Conservation (phyloP, 2,888 invertebrate genomes). For the Cabera pusaria region DNA sequence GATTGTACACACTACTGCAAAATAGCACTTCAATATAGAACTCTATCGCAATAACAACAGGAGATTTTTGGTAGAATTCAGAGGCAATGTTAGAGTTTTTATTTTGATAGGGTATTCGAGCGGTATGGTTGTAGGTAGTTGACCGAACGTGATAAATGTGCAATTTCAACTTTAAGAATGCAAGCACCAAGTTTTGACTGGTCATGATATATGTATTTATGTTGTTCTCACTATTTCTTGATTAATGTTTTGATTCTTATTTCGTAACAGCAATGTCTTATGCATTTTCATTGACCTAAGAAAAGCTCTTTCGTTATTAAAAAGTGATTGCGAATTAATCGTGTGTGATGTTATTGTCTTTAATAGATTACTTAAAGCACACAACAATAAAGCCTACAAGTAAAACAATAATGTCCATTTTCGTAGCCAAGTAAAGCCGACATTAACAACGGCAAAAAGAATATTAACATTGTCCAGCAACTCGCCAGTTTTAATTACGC, state of each 20-base stretch:
- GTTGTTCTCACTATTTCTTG: slow-evolving; percentile 55
- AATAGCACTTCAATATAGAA: slow-evolving; percentile 1
- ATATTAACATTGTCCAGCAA: slow-evolving; percentile 43
- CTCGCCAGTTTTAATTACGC: slow-evolving; percentile 66
- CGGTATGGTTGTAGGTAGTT: slow-evolving; percentile 13
- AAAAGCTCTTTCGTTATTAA: too few species aligned
- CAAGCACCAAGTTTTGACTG: slow-evolving; percentile 78
- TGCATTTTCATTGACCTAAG: too few species aligned
- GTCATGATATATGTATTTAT: slow-evolving; percentile 72
- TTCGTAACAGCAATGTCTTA: too few species aligned
- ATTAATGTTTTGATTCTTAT: slow-evolving; percentile 52
- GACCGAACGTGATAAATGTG: slow-evolving; percentile 77
- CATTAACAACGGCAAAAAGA: slow-evolving; percentile 35
- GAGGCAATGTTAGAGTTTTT: too few species aligned
- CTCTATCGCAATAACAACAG: slow-evolving; percentile 9
- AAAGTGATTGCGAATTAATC: too few species aligned
- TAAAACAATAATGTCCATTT: background rate
- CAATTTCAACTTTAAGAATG: slow-evolving; percentile 80
- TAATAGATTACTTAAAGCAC: too few species aligned
- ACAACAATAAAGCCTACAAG: too few species aligned
- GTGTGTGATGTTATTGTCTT: too few species aligned
- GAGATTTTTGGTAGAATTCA: too few species aligned
- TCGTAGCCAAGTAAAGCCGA: slow-evolving; percentile 11
- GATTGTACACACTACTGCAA: slow-evolving; percentile 29
- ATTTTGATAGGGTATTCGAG: slow-evolving; percentile 8